Base-by-base conservation (phyloP, 2,888 invertebrate genomes). In the Nephrotoma appendiculata region DNA sequence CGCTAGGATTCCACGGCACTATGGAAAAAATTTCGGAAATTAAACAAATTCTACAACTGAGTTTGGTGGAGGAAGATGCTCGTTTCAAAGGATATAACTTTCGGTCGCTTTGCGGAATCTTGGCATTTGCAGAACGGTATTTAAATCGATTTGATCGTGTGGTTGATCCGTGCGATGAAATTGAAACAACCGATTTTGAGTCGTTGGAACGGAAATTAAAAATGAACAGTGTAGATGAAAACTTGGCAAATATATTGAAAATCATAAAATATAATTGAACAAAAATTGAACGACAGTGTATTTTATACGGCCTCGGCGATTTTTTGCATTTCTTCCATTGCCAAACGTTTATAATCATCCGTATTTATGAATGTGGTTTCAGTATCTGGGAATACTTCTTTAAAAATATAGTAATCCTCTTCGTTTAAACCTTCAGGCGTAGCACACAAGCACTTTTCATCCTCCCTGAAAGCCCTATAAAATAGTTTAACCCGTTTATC, bases 41-140 rank as follows among this genome's bases (percentile, higher is more conserved):
- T 2, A 88, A 90, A 0, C 87, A 88, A 1, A 87, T 90, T n/a
- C 87, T 91, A 41, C 88, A 89, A 5, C 89, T 90, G 42, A 89
- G 89, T 6, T 86, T 88, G 5, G 19, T 31, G 9, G 71, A 71
- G 11, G 45, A 88, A n/a, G 41, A 89, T 5, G 86, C 88, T 87
- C 43, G 86, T n/a, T 19, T 15, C 4, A 91, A 92, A 0, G 85
- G 85, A 15, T 89, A 95, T 84, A 94, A 95, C 89, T 96, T 96
- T 90, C 93, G 95, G 41, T 94, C 94, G 0, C 97, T 96, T 95
- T 96, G 96, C 89, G 96, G 96, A 0, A 91, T 97, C 52, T 95
- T 95, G 88, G 96, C 96, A 0, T 92, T 95, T 86, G 95, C 95
- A 88, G 97, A 97, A 90, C 92, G 97, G 86, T 92, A 95, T 88